These are phyloP conservation scores for Zingel zingel DNA, from an alignment of 2,113 vertebrate genomes.

Conservation along the genomic window DNA sequence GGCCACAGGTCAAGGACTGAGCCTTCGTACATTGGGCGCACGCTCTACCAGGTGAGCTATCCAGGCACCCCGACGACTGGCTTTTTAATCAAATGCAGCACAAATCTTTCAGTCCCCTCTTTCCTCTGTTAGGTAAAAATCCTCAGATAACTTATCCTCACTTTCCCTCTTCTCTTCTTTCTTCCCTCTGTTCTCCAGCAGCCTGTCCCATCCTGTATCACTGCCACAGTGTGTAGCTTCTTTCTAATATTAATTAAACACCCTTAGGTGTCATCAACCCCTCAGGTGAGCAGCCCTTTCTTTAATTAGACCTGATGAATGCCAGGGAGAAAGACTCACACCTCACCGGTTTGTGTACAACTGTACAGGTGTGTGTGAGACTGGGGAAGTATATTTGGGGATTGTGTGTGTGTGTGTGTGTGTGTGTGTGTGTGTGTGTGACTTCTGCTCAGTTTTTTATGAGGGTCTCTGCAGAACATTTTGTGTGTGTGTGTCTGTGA, in stretches of 20 bases:
- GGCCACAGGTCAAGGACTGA: no score
- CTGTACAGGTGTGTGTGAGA: conserved; percentile 53
- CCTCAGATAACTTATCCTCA: neutral
- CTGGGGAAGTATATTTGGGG: conserved; percentile 17
- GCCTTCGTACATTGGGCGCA: no score
- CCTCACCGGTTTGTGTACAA: conserved; percentile 28
- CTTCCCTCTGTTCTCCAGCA: conserved; percentile 16
- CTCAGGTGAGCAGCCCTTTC: conserved; percentile 63
- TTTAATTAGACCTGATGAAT: conserved; percentile 73
- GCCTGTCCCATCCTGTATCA: conserved; percentile 23
- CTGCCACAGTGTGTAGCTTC: conserved; percentile 37
- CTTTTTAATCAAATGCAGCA: neutral
- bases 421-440: conserved; percentile 16
- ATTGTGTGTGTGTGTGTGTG: conserved; percentile 13
- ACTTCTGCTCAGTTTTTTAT: neutral
- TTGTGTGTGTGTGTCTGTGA: neutral
- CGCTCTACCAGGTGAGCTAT: no score
- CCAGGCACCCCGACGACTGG: no score
- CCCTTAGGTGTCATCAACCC: conserved; percentile 63
- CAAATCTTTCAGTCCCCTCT: neutral
- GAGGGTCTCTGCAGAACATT: conserved; percentile 12
- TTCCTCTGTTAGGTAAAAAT: neutral
- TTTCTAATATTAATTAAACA: conserved; percentile 72
- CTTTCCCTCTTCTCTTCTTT: neutral
- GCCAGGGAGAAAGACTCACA: conserved; percentile 49